These are phyloP conservation scores for Papilio gigon DNA, from an alignment of 2,888 invertebrate genomes.

Conservation along the genomic window DNA sequence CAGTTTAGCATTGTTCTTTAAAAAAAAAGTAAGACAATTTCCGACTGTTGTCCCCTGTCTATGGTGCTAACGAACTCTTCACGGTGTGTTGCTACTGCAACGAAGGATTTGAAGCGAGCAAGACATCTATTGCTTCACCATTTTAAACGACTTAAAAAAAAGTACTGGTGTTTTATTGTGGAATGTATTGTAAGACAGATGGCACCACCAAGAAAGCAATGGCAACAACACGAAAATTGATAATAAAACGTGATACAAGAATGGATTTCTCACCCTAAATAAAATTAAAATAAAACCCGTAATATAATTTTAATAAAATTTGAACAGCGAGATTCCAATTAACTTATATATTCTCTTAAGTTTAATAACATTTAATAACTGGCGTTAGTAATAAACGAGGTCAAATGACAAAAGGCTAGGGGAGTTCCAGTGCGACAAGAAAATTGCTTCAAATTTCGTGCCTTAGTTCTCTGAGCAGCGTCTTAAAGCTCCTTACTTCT, in stretches of 20 bases:
- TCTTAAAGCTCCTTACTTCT: constrained; percentile 36
- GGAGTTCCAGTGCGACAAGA: constrained; percentile 28
- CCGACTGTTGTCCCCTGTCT: no score
- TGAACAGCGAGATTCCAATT: constrained; percentile 14
- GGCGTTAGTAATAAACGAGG: constrained; percentile 19
- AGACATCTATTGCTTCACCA: neutral
- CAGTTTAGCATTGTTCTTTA: no score
- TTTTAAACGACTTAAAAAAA: neutral
- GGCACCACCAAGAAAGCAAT: no score
- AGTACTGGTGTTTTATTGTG: neutral
- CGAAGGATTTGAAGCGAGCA: neutral
- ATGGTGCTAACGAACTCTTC: neutral
- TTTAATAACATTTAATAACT: constrained; percentile 27
- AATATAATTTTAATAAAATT: neutral
- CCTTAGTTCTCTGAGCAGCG: constrained; percentile 28
- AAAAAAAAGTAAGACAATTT: no score
- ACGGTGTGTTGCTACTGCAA: neutral
- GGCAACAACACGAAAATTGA: no score
- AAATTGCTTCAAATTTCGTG: constrained; percentile 36
- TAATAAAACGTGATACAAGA: no score
- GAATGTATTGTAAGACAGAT: no score
- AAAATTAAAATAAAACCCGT: constrained; percentile 1
- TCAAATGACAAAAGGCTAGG: constrained; percentile 35
- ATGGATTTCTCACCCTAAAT: no score
- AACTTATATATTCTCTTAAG: constrained; percentile 26